Evolutionary conservation across 2,113 vertebrate genomes (phyloP).

Genomic region (Phyllostomus discolor): DNA sequence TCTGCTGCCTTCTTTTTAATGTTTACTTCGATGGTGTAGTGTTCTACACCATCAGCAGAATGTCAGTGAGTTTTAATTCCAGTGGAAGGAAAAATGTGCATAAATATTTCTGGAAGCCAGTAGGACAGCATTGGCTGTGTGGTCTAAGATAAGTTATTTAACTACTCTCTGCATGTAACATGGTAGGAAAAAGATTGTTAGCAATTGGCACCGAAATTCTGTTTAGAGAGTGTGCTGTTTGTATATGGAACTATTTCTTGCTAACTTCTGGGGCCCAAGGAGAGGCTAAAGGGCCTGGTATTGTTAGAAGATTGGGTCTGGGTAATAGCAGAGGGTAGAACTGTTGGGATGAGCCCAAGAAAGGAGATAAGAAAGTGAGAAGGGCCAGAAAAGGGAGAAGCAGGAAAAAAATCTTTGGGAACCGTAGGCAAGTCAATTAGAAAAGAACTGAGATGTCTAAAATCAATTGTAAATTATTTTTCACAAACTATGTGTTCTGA

Average conservation of each 20-base stretch:
- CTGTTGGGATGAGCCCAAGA: background rate
- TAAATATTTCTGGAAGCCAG: background rate
- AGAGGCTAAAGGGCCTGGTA: background rate
- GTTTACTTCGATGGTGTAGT: background rate
- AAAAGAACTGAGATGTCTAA: background rate
- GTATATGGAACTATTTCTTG: background rate
- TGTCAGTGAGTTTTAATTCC: background rate
- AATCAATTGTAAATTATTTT: background rate
- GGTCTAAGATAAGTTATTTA: background rate
- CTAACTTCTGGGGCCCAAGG: background rate
- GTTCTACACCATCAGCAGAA: background rate
- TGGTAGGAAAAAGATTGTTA: background rate
- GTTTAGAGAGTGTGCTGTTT: background rate
- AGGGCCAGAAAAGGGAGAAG: background rate
- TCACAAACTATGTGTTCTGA: background rate
- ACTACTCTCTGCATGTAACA: background rate
- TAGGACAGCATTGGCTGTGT: background rate
- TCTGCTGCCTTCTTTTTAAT: background rate
- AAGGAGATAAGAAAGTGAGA: background rate
- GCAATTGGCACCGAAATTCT: background rate
- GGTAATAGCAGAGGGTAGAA: background rate
- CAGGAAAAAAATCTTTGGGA: background rate
- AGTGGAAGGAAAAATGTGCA: background rate
- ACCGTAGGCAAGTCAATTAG: background rate
- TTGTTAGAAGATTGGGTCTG: background rate